Evolutionary conservation across 2,888 invertebrate species (phyloP), one percentile per base, ranked within the genome.

Genomic region (Nycteola revayana): DNA sequence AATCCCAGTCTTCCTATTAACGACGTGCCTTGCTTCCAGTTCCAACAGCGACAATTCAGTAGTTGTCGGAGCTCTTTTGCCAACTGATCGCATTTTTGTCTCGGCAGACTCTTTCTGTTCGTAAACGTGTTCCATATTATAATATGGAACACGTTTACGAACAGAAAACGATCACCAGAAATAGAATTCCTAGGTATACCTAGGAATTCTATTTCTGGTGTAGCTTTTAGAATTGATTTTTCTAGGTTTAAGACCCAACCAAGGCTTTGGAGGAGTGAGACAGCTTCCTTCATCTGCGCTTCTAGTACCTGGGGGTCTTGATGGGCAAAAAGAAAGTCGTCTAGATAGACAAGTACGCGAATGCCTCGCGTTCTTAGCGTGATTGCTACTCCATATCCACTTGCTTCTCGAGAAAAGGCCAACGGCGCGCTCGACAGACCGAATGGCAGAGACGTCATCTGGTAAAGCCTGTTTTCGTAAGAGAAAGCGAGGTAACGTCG

Each of bases 401-500:
- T 51, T 49, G 35, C 40, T 46, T 3, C 31, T 9, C 32, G 23
- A 5, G 56, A 42, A 11, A 53, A 50, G 1, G 39, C 33, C 11
- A 34, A 11, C 4, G 49, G 47, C 3, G 47, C 51, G 9, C 37
- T 43, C 17, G 51, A 45, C 1, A 55, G 40, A 7, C 47, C 51
- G 39, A 55, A 55, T 0, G 49, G 49, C 1, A 55, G 36, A 0
- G 36, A 49, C 4, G 43, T 55, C 47, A 49, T 51, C 25, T 47
- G 42, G 23, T 32, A 35, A n/a, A 44, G 18, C 7, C 35, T 9
- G 5, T 27, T 27, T 17, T 36, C 1, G 31, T 32, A 51, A 9
- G 23, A 14, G 7, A 46, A 28, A 1, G 36, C 25, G 2, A 52
- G 45, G 22, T 32, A 49, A 1, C 49, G 28, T 7, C 44, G 35